Evolutionary conservation across 2,797 vertebrate species (phyloP).

Genomic region (Takifugu ocellatus): DNA sequence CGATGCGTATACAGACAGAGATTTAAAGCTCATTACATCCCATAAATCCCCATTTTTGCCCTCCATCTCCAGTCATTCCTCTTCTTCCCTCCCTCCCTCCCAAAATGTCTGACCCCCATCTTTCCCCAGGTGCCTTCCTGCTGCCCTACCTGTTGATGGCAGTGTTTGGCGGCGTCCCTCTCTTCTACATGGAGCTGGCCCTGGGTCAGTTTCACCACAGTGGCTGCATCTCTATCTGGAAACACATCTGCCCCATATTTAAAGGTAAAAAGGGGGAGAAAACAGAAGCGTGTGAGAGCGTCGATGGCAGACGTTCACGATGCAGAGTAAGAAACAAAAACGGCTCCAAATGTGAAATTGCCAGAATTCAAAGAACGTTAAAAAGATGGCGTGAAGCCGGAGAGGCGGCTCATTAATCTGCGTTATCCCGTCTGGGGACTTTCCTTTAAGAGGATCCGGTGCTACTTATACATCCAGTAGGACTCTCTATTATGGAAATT

Average conservation of each 20-base stretch:
- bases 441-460: constrained; percentile 29
- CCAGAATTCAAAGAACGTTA: too few species aligned
- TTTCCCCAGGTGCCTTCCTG: constrained; percentile 87
- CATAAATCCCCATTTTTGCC: too few species aligned
- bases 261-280: constrained; percentile 81
- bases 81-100: too few species aligned
- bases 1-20: too few species aligned
- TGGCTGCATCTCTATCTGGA: constrained; percentile 97
- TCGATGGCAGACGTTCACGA: too few species aligned
- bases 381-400: background rate
- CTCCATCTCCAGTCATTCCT: too few species aligned
- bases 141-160: constrained; percentile 97
- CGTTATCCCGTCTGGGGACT: constrained; percentile 2
- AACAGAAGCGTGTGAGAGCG: background rate
- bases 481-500: constrained; percentile 80
- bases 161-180: constrained; percentile 93
- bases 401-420: constrained; percentile 46
- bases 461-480: constrained; percentile 42
- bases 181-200: constrained; percentile 99
- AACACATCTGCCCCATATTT: constrained; percentile 97
- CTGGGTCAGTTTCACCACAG: constrained; percentile 96
- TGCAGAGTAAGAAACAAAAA: too few species aligned
- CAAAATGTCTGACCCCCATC: too few species aligned
- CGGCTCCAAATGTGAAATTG: too few species aligned
- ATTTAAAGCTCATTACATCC: too few species aligned